Percentiles rank a stretch among this genome's conserved stretches.
Conservation (phyloP, 2,888 invertebrate genomes). For the Hyposoter didymator region DNA sequence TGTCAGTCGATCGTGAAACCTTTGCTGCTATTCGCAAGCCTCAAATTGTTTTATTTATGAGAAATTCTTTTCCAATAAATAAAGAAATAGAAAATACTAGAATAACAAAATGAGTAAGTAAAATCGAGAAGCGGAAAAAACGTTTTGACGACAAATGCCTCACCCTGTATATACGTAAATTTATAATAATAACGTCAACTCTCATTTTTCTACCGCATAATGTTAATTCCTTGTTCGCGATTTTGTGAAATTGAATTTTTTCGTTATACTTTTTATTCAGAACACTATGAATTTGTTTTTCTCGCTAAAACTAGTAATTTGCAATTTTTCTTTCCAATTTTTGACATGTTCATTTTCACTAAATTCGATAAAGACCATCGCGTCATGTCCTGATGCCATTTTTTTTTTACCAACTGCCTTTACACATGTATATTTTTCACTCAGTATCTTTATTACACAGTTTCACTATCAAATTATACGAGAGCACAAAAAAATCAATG, state of each 20-base stretch:
- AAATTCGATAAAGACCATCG: neutral
- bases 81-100: too few species aligned
- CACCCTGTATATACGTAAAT: conserved; percentile 23
- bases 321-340: neutral
- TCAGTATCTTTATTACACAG: neutral
- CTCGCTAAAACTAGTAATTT: neutral
- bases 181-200: neutral
- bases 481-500: neutral
- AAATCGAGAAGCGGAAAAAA: too few species aligned
- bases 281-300: neutral
- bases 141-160: neutral
- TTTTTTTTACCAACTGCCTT: conserved; percentile 14
- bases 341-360: neutral
- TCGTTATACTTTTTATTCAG: conserved; percentile 4
- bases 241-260: conserved; percentile 8
- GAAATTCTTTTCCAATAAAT: too few species aligned
- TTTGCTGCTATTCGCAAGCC: neutral
- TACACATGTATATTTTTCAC: conserved; percentile 32
- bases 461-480: conserved; percentile 34
- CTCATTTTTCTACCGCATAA: conserved; percentile 14
- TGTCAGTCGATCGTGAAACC: neutral
- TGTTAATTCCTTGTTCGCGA: conserved; percentile 7
- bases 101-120: too few species aligned
- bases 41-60: neutral
- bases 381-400: neutral